phyloP scores from a whole-genome alignment of 2,888 invertebrate genomes.

The Lepidonotus clava region DNA sequence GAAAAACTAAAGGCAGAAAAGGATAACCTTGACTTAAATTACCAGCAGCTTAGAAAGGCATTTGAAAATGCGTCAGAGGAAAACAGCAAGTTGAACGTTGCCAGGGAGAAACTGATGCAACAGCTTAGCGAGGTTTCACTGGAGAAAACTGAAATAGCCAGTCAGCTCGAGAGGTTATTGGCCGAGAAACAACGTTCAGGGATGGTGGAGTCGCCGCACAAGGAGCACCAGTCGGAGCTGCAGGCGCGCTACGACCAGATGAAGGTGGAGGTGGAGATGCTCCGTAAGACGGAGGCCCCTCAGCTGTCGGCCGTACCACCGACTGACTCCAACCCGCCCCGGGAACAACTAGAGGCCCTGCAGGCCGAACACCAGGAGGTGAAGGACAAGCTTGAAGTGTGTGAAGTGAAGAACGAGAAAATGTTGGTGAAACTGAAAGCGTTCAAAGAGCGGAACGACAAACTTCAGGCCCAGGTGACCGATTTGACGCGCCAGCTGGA shows the following conservation, averaged over 20 bases:
- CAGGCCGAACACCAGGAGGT: conserved; percentile 32
- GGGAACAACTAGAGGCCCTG: neutral
- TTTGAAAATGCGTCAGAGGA: conserved; percentile 62
- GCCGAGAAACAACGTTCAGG: conserved; percentile 24
- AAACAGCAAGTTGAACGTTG: conserved; percentile 67
- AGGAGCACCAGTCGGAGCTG: neutral
- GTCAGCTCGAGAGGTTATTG: conserved; percentile 57
- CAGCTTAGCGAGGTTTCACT: conserved; percentile 58
- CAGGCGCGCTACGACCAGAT: conserved; percentile 15
- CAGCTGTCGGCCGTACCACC: neutral
- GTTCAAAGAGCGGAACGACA: conserved; percentile 84
- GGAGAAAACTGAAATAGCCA: conserved; percentile 57
- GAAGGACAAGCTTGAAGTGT: conserved; percentile 67
- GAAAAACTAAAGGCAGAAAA: conserved; percentile 26
- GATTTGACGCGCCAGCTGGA: conserved; percentile 35
- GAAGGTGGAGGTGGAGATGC: conserved; percentile 21
- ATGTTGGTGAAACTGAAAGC: conserved; percentile 92
- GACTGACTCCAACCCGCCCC: neutral
- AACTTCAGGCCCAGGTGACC: conserved; percentile 68
- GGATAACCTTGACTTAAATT: conserved; percentile 10
- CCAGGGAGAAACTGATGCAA: conserved; percentile 62
- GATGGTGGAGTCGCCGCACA: neutral
- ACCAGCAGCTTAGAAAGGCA: neutral
- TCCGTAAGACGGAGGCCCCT: neutral
- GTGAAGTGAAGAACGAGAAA: conserved; percentile 86